phyloP scores from a whole-genome alignment of 53 echinoderm and acorn worm genomes.

The Paracentrotus lividus region DNA sequence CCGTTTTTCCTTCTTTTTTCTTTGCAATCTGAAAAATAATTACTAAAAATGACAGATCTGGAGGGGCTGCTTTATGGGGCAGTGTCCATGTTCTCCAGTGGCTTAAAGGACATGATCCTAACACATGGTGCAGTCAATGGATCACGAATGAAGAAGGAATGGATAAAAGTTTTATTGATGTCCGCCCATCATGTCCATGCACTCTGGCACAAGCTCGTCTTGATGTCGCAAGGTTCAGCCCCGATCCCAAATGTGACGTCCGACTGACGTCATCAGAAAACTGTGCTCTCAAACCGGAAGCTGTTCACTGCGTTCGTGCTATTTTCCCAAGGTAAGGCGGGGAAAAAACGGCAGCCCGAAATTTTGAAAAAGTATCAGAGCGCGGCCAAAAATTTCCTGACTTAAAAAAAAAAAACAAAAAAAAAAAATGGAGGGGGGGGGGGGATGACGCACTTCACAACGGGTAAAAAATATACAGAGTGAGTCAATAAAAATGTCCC shows the following conservation, averaged over 20 bases:
- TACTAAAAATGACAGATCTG: no score
- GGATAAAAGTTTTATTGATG: constrained; percentile 28
- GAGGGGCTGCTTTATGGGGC: constrained; percentile 73
- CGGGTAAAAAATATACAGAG: no score
- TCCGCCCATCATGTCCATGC: constrained; percentile 78
- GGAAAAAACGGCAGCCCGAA: no score
- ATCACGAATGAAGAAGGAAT: background rate
- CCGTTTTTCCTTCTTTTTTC: no score
- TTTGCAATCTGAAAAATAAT: no score
- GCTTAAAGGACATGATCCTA: constrained; percentile 37
- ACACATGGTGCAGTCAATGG: constrained; percentile 62
- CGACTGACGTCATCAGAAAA: background rate
- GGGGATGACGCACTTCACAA: no score
- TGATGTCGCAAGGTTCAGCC: constrained; percentile 77
- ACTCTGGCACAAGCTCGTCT: constrained; percentile 76
- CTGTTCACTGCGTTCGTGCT: constrained; percentile 82
- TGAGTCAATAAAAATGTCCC: no score
- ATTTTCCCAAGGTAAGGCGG: constrained; percentile 69
- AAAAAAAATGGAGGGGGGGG: no score
- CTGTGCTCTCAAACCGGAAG: constrained; percentile 72
- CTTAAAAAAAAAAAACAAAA: no score
- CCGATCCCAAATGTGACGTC: constrained; percentile 72
- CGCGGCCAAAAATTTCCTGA: no score
- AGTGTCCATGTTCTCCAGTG: constrained; percentile 79
- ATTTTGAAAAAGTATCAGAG: no score